phyloP scores from a whole-genome alignment of 1,140 invertebrate species.

The Bombus pascuorum region DNA sequence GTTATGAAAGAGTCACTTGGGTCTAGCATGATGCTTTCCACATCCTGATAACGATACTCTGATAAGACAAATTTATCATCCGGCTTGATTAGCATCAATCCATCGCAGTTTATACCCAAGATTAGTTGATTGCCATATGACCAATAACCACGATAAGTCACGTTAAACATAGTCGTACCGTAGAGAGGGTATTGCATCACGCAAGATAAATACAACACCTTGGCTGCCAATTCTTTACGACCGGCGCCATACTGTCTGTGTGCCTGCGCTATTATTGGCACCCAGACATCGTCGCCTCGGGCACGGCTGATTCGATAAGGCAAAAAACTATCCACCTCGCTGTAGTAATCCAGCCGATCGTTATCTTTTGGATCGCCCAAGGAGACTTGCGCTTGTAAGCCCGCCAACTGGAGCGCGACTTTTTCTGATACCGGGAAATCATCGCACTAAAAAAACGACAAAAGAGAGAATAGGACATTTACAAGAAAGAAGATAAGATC shows the following conservation, averaged over 20 bases:
- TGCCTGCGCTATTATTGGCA: slow-evolving; percentile 93
- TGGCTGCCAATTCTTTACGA: slow-evolving; percentile 94
- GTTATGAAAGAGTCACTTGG: slow-evolving; percentile 96
- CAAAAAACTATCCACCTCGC: slow-evolving; percentile 90
- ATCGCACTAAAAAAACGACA: slow-evolving; percentile 87
- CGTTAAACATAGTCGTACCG: slow-evolving; percentile 96
- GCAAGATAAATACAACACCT: slow-evolving; percentile 96
- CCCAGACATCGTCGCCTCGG: slow-evolving; percentile 91
- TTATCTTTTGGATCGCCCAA: slow-evolving; percentile 92
- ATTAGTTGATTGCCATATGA: slow-evolving; percentile 89
- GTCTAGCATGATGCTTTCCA: slow-evolving; percentile 95
- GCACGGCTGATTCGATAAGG: slow-evolving; percentile 90
- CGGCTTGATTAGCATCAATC: slow-evolving; percentile 93
- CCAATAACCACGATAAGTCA: slow-evolving; percentile 96
- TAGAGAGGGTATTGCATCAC: slow-evolving; percentile 99
- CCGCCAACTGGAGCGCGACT: slow-evolving; percentile 95
- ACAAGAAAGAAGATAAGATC: no score
- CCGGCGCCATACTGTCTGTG: slow-evolving; percentile 95
- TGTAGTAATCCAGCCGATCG: slow-evolving; percentile 89
- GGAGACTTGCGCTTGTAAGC: slow-evolving; percentile 96
- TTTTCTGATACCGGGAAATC: slow-evolving; percentile 97
- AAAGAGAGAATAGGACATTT: neutral
- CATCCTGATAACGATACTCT: slow-evolving; percentile 93
- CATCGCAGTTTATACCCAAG: slow-evolving; percentile 95
- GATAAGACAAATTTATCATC: slow-evolving; percentile 95